Conservation (phyloP, 92 coral and sea anemone species). For the Umimayanthus kanabou region DNA sequence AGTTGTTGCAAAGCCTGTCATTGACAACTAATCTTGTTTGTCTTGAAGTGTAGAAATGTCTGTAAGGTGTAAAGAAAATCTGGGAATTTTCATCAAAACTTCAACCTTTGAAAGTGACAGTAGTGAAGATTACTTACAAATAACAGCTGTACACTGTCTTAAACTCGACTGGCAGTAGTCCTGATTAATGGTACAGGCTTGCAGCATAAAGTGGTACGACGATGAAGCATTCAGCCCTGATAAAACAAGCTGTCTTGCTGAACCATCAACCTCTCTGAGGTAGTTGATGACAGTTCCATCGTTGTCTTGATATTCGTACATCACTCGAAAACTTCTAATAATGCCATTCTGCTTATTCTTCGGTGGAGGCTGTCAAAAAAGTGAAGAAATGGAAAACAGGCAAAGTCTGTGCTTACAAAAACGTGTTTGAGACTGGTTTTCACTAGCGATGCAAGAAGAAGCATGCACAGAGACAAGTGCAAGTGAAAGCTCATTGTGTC, state of each 20-base stretch:
- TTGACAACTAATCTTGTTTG: not conserved
- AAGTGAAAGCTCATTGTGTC: no score
- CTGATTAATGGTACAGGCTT: conserved; percentile 20
- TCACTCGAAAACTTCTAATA: conserved; percentile 5
- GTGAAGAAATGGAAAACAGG: not conserved
- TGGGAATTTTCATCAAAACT: not conserved
- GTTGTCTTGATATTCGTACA: not conserved
- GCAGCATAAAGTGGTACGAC: not conserved
- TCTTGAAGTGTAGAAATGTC: not conserved
- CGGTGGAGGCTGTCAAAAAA: conserved; percentile 5
- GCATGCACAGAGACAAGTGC: no score
- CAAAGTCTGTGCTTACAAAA: not conserved
- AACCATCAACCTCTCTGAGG: not conserved
- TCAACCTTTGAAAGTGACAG: not conserved
- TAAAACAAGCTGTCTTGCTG: not conserved
- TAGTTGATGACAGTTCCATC: not conserved
- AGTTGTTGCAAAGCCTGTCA: not conserved
- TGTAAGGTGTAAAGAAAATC: not conserved
- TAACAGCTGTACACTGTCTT: not conserved
- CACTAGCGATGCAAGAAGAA: no score
- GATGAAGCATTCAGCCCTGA: conserved; percentile 18
- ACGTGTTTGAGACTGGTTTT: no score
- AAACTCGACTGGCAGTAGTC: not conserved
- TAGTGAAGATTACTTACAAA: not conserved
- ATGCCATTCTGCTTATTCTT: conserved; percentile 12